phyloP scores from a whole-genome alignment of 2,113 vertebrate genomes.

The Lontra canadensis region DNA sequence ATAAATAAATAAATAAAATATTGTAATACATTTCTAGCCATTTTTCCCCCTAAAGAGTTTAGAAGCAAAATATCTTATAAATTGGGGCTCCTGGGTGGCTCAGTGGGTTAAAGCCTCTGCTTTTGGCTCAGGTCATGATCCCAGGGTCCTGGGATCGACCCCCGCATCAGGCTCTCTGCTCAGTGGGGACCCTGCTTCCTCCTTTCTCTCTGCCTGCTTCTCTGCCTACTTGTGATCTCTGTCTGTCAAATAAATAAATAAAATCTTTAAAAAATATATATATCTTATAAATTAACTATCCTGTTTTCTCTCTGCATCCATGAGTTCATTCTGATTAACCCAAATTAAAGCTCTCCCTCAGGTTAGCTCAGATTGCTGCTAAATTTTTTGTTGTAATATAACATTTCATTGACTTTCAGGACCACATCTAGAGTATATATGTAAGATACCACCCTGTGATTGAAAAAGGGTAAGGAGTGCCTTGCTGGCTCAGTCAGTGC shows the following conservation, averaged over 20 bases:
- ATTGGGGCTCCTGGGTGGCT: not conserved
- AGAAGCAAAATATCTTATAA: not conserved
- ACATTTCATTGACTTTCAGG: constrained; percentile 15
- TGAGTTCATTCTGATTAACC: not conserved
- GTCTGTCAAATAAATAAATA: no score
- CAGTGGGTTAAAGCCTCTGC: no score
- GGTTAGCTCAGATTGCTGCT: not conserved
- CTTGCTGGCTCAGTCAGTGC: not conserved
- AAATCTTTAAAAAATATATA: no score
- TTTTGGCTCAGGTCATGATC: no score
- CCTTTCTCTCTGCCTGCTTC: no score
- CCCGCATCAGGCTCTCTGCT: no score
- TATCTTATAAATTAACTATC: not conserved
- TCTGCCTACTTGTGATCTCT: no score
- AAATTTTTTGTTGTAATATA: constrained; percentile 21
- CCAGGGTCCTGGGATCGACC: no score
- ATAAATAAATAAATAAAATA: no score
- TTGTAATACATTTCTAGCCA: not conserved
- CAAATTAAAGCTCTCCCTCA: constrained; percentile 26
- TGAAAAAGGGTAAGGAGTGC: not conserved
- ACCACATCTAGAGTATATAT: not conserved
- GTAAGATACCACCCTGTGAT: not conserved
- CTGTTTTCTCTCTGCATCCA: not conserved
- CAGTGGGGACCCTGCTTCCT: no score
- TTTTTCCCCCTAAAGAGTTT: not conserved